Evolutionary conservation across 2,113 vertebrate species (phyloP).

Genomic region (Tragelaphus strepsiceros): DNA sequence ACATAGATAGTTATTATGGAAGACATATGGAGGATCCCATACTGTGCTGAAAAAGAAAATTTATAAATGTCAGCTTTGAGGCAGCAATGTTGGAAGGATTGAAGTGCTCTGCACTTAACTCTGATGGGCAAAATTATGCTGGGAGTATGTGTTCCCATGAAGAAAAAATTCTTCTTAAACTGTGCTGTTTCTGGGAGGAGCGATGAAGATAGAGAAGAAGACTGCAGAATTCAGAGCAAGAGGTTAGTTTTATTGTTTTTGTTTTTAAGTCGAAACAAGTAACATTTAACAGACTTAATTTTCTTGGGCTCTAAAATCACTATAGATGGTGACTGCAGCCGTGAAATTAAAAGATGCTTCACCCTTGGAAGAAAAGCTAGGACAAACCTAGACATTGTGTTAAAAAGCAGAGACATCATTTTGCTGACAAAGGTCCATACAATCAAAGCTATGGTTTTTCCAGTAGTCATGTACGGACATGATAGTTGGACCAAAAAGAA

Average conservation of each 20-base stretch:
- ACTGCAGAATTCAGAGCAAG: not conserved
- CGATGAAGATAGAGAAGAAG: not conserved
- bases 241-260: not conserved
- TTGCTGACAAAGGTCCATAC: not conserved
- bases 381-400: not conserved
- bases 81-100: constrained; percentile 53
- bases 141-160: not conserved
- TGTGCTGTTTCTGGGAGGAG: not conserved
- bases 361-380: not conserved
- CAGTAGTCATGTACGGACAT: not conserved
- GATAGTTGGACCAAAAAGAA: not conserved
- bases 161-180: constrained; percentile 7
- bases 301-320: not conserved
- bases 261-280: not conserved
- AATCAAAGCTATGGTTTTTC: not conserved
- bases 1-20: constrained; percentile 70
- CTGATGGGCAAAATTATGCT: not conserved
- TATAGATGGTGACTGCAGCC: not conserved
- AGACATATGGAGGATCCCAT: constrained; percentile 76
- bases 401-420: not conserved
- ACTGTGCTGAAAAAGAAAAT: constrained; percentile 71
- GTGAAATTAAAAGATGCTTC: not conserved
- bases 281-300: not conserved
- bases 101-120: constrained; percentile 23
- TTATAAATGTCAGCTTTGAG: constrained; percentile 73